Conservation (phyloP, 2,888 invertebrate genomes). For the Boloria selene region DNA sequence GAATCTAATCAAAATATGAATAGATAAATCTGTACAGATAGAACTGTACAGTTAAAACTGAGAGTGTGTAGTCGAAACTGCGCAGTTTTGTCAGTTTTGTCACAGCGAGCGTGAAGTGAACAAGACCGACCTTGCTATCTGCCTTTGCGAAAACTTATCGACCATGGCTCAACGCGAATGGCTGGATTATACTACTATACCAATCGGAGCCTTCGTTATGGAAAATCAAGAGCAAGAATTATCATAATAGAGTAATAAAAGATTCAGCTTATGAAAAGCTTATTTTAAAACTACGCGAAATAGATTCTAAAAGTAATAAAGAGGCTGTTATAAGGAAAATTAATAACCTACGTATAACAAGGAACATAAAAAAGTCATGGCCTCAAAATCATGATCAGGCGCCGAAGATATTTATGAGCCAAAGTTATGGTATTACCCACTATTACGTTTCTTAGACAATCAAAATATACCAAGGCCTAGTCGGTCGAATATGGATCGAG, state of each 20-base stretch:
- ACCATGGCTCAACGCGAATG: conserved; percentile 12
- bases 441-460: conserved; percentile 24
- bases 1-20: conserved; percentile 15
- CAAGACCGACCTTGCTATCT: too few relatives aligned
- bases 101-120: conserved; percentile 6
- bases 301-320: conserved; percentile 17
- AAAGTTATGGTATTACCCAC: conserved; percentile 28
- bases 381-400: conserved; percentile 16
- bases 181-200: conserved; percentile 24
- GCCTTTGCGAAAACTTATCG: too few relatives aligned
- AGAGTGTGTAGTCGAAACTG: too few relatives aligned
- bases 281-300: conserved; percentile 16
- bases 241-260: conserved; percentile 24
- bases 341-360: conserved; percentile 26
- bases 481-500: conserved; percentile 20
- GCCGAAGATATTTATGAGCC: conserved; percentile 24
- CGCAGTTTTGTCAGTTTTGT: background rate
- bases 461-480: conserved; percentile 18
- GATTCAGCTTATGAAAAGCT: conserved; percentile 27
- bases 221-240: conserved; percentile 26
- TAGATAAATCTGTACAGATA: conserved; percentile 15
- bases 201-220: conserved; percentile 22
- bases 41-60: too few relatives aligned
- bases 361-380: conserved; percentile 31
- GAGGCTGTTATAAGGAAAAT: conserved; percentile 19